A percentile compares a stretch with the other conserved stretches of the same genome.
phyloP scores from a whole-genome alignment of 2,888 invertebrate species.

The Cremastinae sp. region DNA sequence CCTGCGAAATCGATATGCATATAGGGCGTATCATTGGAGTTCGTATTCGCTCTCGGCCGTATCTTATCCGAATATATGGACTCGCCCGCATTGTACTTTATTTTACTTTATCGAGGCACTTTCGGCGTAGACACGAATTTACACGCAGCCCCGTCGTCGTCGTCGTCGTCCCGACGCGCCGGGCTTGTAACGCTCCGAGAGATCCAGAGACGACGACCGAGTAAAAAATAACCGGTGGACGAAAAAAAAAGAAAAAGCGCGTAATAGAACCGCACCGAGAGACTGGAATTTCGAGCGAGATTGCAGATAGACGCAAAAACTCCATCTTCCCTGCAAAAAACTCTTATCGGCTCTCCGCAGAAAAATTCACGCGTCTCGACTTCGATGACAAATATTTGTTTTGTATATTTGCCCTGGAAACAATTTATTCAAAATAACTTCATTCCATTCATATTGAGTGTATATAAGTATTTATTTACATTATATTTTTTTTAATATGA shows the following conservation, averaged over 20 bases:
- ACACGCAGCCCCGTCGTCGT: constrained; percentile 36
- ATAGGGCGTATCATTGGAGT: constrained; percentile 31
- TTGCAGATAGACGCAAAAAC: constrained; percentile 23
- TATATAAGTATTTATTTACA: too few species aligned
- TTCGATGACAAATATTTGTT: constrained; percentile 10
- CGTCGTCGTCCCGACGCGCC: background rate
- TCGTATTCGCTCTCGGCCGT: constrained; percentile 36
- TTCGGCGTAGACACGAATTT: constrained; percentile 44
- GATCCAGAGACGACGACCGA: background rate
- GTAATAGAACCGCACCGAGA: constrained; percentile 37
- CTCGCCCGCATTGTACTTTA: constrained; percentile 59
- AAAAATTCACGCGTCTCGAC: background rate
- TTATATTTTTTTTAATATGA: too few species aligned
- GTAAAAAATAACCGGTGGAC: background rate
- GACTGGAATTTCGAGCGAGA: constrained; percentile 4
- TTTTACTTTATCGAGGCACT: constrained; percentile 63
- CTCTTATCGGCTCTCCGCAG: constrained; percentile 5
- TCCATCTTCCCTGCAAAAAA: constrained; percentile 35
- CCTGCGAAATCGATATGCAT: constrained; percentile 56
- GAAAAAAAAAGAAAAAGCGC: background rate
- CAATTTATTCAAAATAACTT: constrained; percentile 13
- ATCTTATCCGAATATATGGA: constrained; percentile 60
- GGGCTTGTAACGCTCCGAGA: background rate
- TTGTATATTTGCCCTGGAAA: background rate
- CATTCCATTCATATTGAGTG: too few species aligned